Conservation (phyloP, 2,888 invertebrate genomes). For the Diadromus collaris region DNA sequence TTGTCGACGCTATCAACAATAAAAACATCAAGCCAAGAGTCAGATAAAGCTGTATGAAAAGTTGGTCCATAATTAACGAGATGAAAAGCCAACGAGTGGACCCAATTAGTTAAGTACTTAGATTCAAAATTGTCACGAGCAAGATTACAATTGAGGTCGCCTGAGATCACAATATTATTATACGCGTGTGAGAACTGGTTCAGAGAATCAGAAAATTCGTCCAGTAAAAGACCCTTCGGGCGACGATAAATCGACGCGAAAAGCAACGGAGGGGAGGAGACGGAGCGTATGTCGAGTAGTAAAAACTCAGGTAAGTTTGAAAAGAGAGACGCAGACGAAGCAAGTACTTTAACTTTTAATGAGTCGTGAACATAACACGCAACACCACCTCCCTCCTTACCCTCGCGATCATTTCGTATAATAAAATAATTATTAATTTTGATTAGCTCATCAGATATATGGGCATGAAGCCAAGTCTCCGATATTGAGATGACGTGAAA, state of each 20-base stretch:
- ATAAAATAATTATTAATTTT: background rate
- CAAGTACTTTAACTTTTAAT: slow-evolving; percentile 3
- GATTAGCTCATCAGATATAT: slow-evolving; percentile 21
- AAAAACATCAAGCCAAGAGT: background rate
- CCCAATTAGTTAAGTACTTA: background rate
- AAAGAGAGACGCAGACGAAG: background rate
- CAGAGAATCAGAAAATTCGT: background rate
- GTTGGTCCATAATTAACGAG: background rate
- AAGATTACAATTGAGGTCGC: slow-evolving; percentile 40
- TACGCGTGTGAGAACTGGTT: background rate
- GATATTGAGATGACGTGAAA: slow-evolving; percentile 30
- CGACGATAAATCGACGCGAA: slow-evolving; percentile 28
- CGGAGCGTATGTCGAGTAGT: background rate
- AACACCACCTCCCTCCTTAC: slow-evolving; percentile 26
- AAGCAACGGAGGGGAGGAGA: background rate
- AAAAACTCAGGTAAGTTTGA: slow-evolving; percentile 33
- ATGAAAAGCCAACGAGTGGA: background rate
- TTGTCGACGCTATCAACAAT: background rate
- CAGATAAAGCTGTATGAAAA: slow-evolving; percentile 5
- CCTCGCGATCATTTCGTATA: slow-evolving; percentile 36
- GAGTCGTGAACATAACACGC: slow-evolving; percentile 40
- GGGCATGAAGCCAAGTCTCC: slow-evolving; percentile 36
- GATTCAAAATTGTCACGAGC: background rate
- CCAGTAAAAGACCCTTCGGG: background rate
- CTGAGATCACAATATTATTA: slow-evolving; percentile 15